A percentile compares a stretch with the other conserved stretches of the same genome.
phyloP scores from a whole-genome alignment of 2,113 vertebrate genomes.

The Cololabis saira region DNA sequence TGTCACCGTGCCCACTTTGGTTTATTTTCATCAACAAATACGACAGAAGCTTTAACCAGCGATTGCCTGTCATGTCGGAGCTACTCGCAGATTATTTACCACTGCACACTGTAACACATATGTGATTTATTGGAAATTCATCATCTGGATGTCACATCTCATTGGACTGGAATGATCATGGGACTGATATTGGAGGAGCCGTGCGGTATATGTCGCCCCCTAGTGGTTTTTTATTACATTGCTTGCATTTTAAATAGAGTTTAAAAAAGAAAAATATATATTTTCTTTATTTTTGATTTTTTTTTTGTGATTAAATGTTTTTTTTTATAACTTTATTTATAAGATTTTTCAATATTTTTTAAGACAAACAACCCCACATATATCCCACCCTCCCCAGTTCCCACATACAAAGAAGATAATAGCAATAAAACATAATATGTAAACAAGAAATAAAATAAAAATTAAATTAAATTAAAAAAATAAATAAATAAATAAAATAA shows the following conservation, averaged over 20 bases:
- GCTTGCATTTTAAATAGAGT: not conserved
- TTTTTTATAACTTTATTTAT: too few relatives aligned
- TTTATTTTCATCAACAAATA: constrained; percentile 39
- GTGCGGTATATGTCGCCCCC: constrained; percentile 48
- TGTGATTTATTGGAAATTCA: constrained; percentile 69
- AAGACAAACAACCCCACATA: too few relatives aligned
- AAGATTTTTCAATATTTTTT: too few relatives aligned
- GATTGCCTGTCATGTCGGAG: constrained; percentile 17
- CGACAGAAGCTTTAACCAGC: constrained; percentile 20
- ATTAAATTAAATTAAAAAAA: too few relatives aligned
- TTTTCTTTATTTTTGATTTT: too few relatives aligned
- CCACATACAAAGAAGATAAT: too few relatives aligned
- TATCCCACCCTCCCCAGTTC: too few relatives aligned
- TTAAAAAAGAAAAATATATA: too few relatives aligned
- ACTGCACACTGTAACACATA: constrained; percentile 43
- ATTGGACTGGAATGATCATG: constrained; percentile 55
- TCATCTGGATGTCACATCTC: constrained; percentile 57
- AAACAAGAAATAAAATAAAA: too few relatives aligned
- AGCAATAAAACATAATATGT: too few relatives aligned
- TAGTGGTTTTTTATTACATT: constrained; percentile 13
- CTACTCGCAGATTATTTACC: constrained; percentile 32
- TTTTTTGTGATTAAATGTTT: not conserved
- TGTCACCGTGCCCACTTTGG: constrained; percentile 10
- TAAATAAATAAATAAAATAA: too few relatives aligned
- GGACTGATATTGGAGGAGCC: not conserved